Evolutionary conservation across 2,888 invertebrate genomes (phyloP).

Genomic region (Mesodorylaimus sp.): DNA sequence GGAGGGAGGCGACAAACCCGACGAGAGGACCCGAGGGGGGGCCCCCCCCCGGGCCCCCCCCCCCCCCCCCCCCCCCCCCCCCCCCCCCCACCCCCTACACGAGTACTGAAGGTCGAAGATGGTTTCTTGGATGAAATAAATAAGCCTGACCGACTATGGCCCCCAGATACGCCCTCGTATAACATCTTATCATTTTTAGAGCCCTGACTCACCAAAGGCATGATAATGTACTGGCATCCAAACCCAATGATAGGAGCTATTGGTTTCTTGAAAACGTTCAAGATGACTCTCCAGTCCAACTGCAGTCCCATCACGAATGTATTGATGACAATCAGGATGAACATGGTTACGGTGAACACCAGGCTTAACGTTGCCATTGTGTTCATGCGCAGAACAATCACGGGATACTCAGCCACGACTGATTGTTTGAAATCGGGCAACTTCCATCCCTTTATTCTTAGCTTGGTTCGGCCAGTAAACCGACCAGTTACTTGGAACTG

Average conservation of each 20-base stretch:
- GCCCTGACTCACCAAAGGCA: slow-evolving; percentile 38
- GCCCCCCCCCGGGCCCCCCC: too few species aligned
- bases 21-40: too few species aligned
- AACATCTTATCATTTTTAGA: too few species aligned
- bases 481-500: background rate
- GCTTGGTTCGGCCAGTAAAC: background rate
- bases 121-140: too few species aligned
- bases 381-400: background rate
- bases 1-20: too few species aligned
- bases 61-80: too few species aligned
- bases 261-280: slow-evolving; percentile 30
- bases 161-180: too few species aligned
- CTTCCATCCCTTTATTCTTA: background rate
- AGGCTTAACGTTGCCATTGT: background rate
- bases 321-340: slow-evolving; percentile 28
- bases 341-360: slow-evolving; percentile 28
- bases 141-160: too few species aligned
- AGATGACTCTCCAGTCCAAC: slow-evolving; percentile 31
- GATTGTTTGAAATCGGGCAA: too few species aligned
- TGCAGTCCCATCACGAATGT: slow-evolving; percentile 37
- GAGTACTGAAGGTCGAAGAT: too few species aligned
- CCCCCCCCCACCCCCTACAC: too few species aligned
- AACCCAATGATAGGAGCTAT: slow-evolving; percentile 35
- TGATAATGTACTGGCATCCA: slow-evolving; percentile 34
- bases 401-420: too few species aligned